A percentile compares a stretch with the other conserved stretches of the same genome.
Evolutionary conservation across 2,113 vertebrate species (phyloP).

Genomic region (Tor tambroides): DNA sequence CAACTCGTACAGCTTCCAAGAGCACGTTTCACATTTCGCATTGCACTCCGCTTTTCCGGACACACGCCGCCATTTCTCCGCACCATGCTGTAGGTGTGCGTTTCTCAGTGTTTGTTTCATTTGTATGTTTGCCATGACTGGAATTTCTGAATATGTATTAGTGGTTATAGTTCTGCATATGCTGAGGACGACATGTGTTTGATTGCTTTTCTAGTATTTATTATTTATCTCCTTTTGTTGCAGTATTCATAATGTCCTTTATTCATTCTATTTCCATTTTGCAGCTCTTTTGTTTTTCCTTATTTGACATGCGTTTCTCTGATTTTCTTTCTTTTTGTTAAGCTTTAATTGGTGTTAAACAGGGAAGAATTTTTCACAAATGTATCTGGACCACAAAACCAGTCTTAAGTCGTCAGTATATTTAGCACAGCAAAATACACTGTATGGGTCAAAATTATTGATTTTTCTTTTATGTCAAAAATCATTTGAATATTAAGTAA

Average conservation of each 20-base stretch:
- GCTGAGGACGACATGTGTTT: background rate
- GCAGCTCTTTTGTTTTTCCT: background rate
- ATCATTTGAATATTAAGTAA: no score
- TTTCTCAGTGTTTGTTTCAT: background rate
- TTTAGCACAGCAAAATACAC: no score
- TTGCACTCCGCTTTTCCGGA: background rate
- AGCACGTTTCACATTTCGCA: background rate
- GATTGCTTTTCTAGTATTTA: background rate
- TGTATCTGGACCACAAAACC: no score
- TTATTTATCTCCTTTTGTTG: background rate
- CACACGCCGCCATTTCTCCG: background rate
- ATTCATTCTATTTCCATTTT: background rate
- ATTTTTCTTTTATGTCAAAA: no score
- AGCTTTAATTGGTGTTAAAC: no score
- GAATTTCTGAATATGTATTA: no score
- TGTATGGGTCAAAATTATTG: no score
- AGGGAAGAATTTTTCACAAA: no score
- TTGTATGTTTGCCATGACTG: background rate
- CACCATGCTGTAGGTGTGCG: slow-evolving; percentile 2
- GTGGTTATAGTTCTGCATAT: background rate
- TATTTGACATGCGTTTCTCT: background rate
- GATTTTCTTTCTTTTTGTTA: no score
- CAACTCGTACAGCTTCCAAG: background rate
- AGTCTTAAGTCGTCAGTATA: no score
- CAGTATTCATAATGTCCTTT: background rate